These are phyloP conservation scores for Hipparchia sbordonii DNA, from an alignment of 2,888 invertebrate species.

Conservation along the genomic window DNA sequence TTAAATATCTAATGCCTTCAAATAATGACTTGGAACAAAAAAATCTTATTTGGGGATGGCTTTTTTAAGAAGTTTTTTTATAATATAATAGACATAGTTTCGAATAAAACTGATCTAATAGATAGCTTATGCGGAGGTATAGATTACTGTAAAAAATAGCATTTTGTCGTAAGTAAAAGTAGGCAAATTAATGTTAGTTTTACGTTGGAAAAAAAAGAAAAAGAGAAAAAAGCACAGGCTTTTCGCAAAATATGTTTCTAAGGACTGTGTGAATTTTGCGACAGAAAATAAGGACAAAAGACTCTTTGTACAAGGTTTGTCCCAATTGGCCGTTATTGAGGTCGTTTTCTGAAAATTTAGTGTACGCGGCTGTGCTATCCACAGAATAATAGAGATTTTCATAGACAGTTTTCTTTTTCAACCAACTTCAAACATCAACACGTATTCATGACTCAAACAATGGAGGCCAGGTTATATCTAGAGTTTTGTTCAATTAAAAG, in stretches of 20 bases:
- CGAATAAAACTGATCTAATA: not conserved
- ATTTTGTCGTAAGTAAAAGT: not conserved
- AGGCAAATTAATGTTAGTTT: not conserved
- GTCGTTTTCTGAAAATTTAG: not conserved
- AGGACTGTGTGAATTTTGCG: not conserved
- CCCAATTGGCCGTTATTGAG: conserved; percentile 2
- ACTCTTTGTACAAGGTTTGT: not conserved
- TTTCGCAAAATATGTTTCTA: not conserved
- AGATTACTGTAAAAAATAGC: conserved; percentile 1
- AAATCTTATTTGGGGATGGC: not conserved
- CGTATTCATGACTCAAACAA: too few species aligned
- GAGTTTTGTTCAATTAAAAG: too few species aligned
- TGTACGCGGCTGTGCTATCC: not conserved
- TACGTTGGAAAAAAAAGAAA: conserved; percentile 5
- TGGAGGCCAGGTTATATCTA: too few species aligned
- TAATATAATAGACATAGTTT: not conserved
- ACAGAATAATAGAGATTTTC: too few species aligned
- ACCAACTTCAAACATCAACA: too few species aligned
- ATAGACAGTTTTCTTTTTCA: too few species aligned
- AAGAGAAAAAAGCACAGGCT: not conserved
- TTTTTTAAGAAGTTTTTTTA: not conserved
- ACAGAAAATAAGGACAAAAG: not conserved
- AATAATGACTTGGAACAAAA: not conserved
- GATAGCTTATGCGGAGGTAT: not conserved
- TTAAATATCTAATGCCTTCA: not conserved